Conservation (phyloP, 2,797 vertebrate species). For the Scarus forsteni region DNA sequence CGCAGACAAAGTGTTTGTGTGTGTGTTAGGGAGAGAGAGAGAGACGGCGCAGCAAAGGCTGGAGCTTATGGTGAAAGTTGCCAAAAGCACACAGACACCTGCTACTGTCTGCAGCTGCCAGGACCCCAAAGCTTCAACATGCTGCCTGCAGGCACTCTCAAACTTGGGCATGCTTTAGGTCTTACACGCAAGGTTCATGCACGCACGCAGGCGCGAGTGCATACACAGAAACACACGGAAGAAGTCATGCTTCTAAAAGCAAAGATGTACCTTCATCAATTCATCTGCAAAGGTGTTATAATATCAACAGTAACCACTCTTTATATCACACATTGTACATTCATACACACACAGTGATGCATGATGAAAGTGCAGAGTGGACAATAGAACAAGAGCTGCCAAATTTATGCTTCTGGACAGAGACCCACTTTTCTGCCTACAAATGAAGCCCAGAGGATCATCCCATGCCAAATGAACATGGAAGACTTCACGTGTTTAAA, state of each 20-base stretch:
- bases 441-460: conserved; percentile 23
- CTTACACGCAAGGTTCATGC: conserved; percentile 30
- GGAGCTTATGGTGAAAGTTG: conserved; percentile 54
- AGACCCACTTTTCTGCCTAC: conserved; percentile 17
- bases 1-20: neutral
- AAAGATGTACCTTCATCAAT: conserved; percentile 23
- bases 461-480: conserved; percentile 32
- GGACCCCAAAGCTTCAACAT: conserved; percentile 73
- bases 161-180: conserved; percentile 48
- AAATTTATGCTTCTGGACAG: conserved; percentile 43
- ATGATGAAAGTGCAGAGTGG: conserved; percentile 30
- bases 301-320: conserved; percentile 9
- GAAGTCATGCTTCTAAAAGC: neutral
- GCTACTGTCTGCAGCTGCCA: conserved; percentile 70
- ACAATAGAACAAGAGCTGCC: conserved; percentile 43
- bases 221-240: neutral
- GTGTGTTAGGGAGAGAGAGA: conserved; percentile 7
- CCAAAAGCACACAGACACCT: conserved; percentile 62
- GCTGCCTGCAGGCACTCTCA: conserved; percentile 65
- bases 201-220: conserved; percentile 3
- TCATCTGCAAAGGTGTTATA: neutral
- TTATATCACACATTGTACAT: neutral
- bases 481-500: conserved; percentile 32
- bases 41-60: conserved; percentile 34
- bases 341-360: conserved; percentile 8